These are phyloP conservation scores for Brachynemurus nebulosus DNA, from an alignment of 2,888 invertebrate genomes.

Conservation along the genomic window DNA sequence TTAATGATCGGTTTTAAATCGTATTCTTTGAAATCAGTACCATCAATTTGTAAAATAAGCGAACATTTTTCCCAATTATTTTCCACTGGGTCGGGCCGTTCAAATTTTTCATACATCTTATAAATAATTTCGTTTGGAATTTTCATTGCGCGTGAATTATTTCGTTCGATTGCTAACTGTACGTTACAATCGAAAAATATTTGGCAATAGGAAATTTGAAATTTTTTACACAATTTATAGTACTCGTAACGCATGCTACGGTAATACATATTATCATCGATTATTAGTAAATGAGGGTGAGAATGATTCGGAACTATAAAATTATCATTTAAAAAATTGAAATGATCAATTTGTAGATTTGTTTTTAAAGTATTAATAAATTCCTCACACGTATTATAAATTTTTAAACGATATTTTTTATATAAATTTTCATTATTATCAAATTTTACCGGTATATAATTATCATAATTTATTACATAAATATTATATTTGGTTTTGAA, in stretches of 20 bases:
- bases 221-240: background rate
- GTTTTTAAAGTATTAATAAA: background rate
- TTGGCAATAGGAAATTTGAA: conserved; percentile 1
- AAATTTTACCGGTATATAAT: background rate
- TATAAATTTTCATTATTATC: background rate
- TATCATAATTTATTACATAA: background rate
- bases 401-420: background rate
- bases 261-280: conserved; percentile 9
- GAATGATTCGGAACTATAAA: background rate
- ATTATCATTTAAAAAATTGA: background rate
- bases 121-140: background rate
- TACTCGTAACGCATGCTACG: conserved; percentile 8
- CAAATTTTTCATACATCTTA: background rate
- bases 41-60: background rate
- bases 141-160: conserved; percentile 2
- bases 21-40: background rate
- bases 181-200: conserved; percentile 1
- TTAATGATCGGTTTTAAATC: background rate
- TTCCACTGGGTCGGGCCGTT: no score
- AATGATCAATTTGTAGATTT: background rate
- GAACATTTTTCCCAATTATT: background rate
- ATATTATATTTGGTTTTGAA: background rate
- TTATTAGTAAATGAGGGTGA: conserved; percentile 2
- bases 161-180: background rate
- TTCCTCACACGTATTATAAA: background rate